These are phyloP conservation scores for Epinephelus fuscoguttatus DNA, from an alignment of 2,113 vertebrate genomes.

Conservation along the genomic window DNA sequence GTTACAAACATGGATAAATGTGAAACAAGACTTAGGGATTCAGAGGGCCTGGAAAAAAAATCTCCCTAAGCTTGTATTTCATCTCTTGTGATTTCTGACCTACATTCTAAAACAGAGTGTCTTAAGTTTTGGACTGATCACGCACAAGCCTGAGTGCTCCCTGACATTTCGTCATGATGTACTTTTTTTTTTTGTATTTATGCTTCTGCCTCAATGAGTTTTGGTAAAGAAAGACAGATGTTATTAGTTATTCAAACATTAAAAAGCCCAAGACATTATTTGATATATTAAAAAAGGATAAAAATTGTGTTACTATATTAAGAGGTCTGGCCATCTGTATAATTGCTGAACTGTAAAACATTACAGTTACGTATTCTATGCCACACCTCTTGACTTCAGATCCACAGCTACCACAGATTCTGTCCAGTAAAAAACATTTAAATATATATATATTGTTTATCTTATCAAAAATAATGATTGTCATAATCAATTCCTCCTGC, in stretches of 20 bases:
- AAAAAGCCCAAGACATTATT: background rate
- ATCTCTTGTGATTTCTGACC: conserved; percentile 54
- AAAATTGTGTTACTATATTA: background rate
- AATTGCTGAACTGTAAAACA: too few relatives aligned
- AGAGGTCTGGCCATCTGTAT: background rate
- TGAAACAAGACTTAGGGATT: conserved; percentile 16
- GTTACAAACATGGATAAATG: conserved; percentile 6
- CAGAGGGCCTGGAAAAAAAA: conserved; percentile 21
- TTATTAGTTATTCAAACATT: too few relatives aligned
- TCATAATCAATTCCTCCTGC: too few relatives aligned
- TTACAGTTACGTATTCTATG: too few relatives aligned
- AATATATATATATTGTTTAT: too few relatives aligned
- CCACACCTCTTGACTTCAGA: background rate
- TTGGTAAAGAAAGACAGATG: background rate
- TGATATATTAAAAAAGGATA: background rate
- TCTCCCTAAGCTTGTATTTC: conserved; percentile 24
- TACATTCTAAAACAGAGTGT: conserved; percentile 37
- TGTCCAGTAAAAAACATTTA: background rate
- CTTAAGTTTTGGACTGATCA: conserved; percentile 39
- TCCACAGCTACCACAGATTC: background rate
- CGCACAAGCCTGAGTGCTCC: background rate
- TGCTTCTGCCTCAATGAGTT: background rate
- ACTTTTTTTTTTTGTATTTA: background rate
- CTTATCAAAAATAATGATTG: background rate
- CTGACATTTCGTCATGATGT: background rate